A percentile compares a stretch with the other conserved stretches of the same genome.
Evolutionary conservation across 2,888 invertebrate species (phyloP).

Genomic region (Tribolium freemani): DNA sequence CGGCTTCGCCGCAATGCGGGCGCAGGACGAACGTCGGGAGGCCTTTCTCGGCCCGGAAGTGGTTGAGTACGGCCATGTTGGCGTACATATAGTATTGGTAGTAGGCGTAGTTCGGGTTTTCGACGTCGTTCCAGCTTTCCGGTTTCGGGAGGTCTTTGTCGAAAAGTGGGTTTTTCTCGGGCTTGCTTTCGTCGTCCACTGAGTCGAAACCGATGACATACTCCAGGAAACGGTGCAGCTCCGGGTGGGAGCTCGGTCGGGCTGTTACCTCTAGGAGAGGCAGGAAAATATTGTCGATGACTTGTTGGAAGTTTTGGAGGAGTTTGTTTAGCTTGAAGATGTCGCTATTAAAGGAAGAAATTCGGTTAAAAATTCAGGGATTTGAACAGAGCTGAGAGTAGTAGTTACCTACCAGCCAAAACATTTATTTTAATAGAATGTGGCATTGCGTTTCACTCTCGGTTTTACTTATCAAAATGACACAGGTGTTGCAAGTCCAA

Average conservation of each 20-base stretch:
- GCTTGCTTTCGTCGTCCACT: slow-evolving; percentile 99
- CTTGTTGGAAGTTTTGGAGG: slow-evolving; percentile 95
- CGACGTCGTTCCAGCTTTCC: slow-evolving; percentile 86
- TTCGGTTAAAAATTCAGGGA: too few species aligned
- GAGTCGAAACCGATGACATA: slow-evolving; percentile 98
- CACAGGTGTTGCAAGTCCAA: too few species aligned
- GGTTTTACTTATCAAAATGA: too few species aligned
- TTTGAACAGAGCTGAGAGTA: too few species aligned
- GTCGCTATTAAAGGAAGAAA: slow-evolving; percentile 80
- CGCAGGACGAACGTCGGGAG: slow-evolving; percentile 94
- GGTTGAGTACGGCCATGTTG: slow-evolving; percentile 95
- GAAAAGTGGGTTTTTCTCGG: slow-evolving; percentile 94
- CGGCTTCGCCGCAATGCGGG: slow-evolving; percentile 99
- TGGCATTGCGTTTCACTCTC: too few species aligned
- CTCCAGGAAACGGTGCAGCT: slow-evolving; percentile 79
- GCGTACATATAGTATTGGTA: slow-evolving; percentile 99
- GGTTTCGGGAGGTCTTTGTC: slow-evolving; percentile 87
- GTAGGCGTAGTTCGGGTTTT: slow-evolving; percentile 98
- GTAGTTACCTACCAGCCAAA: too few species aligned
- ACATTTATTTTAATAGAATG: too few species aligned
- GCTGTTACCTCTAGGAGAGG: slow-evolving; percentile 98
- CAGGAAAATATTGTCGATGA: slow-evolving; percentile 93
- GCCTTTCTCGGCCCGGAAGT: slow-evolving; percentile 85
- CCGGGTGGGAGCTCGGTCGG: slow-evolving; percentile 91
- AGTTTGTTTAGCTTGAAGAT: slow-evolving; percentile 97